Percentiles rank a stretch among this genome's conserved stretches.
Evolutionary conservation across 2,113 vertebrate species (phyloP).

Genomic region (Plecturocebus donacophilus): DNA sequence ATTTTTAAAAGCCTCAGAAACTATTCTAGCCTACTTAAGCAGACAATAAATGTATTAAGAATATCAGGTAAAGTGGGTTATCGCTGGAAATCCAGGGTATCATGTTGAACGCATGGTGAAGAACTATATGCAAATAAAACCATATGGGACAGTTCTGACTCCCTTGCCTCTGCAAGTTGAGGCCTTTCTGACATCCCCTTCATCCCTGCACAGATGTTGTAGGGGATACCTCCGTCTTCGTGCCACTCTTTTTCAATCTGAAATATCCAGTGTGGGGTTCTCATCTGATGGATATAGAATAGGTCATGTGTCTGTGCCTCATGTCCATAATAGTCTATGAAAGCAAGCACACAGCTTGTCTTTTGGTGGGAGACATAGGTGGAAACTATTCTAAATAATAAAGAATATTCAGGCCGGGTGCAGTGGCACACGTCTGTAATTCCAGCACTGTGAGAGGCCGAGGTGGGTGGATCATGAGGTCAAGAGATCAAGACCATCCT

Average conservation of each 20-base stretch:
- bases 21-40: not conserved
- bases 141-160: not conserved
- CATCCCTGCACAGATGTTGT: rapidly evolving
- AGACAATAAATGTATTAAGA: not conserved
- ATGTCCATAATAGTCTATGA: not conserved
- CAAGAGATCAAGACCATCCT: too few relatives aligned
- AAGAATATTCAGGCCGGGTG: not conserved
- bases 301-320: not conserved
- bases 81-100: not conserved
- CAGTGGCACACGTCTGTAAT: too few relatives aligned
- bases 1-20: not conserved
- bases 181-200: not conserved
- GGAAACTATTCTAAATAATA: not conserved
- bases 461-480: too few relatives aligned
- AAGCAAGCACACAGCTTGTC: not conserved
- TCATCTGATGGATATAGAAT: not conserved
- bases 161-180: not conserved
- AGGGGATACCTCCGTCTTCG: not conserved
- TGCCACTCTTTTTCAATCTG: not conserved
- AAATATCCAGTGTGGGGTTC: not conserved
- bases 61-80: not conserved
- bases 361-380: not conserved
- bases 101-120: not conserved
- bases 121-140: not conserved
- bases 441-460: too few relatives aligned